Evolutionary conservation across 1,140 invertebrate genomes (phyloP).

Genomic region (Leptestheria dahalacensis): DNA sequence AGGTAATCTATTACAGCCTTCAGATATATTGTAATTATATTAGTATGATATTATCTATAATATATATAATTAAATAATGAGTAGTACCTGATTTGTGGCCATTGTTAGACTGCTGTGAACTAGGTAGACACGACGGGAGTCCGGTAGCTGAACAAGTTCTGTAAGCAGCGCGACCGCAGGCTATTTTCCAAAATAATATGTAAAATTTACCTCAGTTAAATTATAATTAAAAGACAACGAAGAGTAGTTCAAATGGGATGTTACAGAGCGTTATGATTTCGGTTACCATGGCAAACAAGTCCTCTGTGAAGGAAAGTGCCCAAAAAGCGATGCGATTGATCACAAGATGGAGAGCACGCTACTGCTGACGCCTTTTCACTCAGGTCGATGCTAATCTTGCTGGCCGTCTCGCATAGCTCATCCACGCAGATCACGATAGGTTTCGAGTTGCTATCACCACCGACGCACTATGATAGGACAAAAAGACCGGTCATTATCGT

Average conservation of each 20-base stretch:
- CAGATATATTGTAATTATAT: no score
- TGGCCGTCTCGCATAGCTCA: conserved; percentile 37
- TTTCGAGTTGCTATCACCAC: conserved; percentile 52
- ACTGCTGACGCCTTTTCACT: conserved; percentile 35
- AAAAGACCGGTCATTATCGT: no score
- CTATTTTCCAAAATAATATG: conserved; percentile 28
- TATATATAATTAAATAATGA: neutral
- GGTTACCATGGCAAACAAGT: conserved; percentile 51
- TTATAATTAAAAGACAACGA: conserved; percentile 5
- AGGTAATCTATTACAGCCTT: no score
- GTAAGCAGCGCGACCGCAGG: conserved; percentile 56
- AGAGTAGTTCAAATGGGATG: neutral
- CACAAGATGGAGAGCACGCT: conserved; percentile 30
- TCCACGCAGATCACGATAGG: conserved; percentile 52
- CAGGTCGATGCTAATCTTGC: conserved; percentile 46
- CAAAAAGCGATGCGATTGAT: conserved; percentile 57
- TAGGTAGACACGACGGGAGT: conserved; percentile 34
- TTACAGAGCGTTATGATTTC: neutral
- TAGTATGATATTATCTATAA: no score
- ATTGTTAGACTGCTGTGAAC: neutral
- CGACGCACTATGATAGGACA: no score
- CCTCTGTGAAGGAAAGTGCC: conserved; percentile 54
- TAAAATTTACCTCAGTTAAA: no score
- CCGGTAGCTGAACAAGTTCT: conserved; percentile 49
- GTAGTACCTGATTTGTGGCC: neutral